phyloP scores from a whole-genome alignment of 35 echinoderm and acorn worm species.

The Chiridota heheva region DNA sequence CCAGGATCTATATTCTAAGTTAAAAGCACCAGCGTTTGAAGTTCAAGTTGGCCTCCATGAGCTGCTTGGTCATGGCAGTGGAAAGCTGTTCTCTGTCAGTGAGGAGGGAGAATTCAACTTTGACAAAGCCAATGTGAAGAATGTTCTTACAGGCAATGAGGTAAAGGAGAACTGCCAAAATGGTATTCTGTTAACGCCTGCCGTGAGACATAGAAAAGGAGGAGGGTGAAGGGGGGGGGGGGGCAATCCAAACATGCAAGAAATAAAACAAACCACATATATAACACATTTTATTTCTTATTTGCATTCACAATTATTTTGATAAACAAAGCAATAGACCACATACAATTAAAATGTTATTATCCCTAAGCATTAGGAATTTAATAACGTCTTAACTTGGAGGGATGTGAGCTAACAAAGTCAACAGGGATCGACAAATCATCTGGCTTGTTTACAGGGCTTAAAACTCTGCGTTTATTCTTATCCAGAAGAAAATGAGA shows the following conservation, averaged over 20 bases:
- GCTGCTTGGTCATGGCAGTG: constrained; percentile 90
- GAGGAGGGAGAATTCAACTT: constrained; percentile 89
- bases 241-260: not conserved
- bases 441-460: too few species aligned
- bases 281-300: not conserved
- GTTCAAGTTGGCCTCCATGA: constrained; percentile 96
- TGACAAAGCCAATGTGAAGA: constrained; percentile 66
- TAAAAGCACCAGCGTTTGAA: constrained; percentile 88
- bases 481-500: too few species aligned
- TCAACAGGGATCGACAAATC: too few species aligned
- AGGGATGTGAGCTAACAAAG: too few species aligned
- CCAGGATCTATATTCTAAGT: constrained; percentile 53
- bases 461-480: too few species aligned
- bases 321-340: too few species aligned
- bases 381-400: too few species aligned
- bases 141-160: constrained; percentile 82
- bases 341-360: too few species aligned
- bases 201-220: not conserved
- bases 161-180: too few species aligned
- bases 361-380: too few species aligned
- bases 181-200: not conserved
- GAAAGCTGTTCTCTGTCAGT: constrained; percentile 76
- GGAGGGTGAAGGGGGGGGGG: not conserved
- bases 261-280: too few species aligned
- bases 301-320: too few species aligned